Evolutionary conservation across 1,140 invertebrate species (phyloP), one percentile per base, ranked within the genome.

Genomic region (Lerema accius): DNA sequence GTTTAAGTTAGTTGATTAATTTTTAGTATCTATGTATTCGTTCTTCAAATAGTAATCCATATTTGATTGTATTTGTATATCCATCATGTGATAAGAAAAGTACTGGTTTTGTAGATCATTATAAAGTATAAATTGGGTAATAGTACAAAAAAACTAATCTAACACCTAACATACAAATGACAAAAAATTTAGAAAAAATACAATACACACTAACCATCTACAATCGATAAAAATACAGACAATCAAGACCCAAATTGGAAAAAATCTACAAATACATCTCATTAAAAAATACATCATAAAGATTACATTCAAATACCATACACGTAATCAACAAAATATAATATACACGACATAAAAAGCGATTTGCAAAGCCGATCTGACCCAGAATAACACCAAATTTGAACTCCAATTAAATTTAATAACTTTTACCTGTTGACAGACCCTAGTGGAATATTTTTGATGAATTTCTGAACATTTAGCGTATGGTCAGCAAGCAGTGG

Each of bases 401-500:
- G 9, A 23, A 32, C 28, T 11, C 51, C 23, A 13, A 32, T 26
- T 32, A 28, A 11, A 13, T 49, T 49, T 32, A 7, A 49, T n/a
- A n/a, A n/a, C 19, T 23, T 16, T 55, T 55, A 55, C 51, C 50
- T 55, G 51, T 55, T 42, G 17, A 11, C 14, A 13, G 35, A 40
- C 37, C 19, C 2, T 3, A 19, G 9, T 14, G 9, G 35, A 40
- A 23, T 4, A 23, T 4, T 23, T 28, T 7, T 56, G 51, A 55
- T 55, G 37, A 42, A 13, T 55, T 55, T 26, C 4, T n/a, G 14
- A 28, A 43, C 6, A 13, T 11, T 28, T 28, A 55, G 51, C 51
- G 39, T 55, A 55, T 55, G 51, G 42, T 42, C 13, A 42, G 51
- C 51, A 55, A 55, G 51, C 51, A 55, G 51, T 55, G 51, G 39